Conservation (phyloP, 35 echinoderm and acorn worm genomes). For the Ophioderma brevispina region DNA sequence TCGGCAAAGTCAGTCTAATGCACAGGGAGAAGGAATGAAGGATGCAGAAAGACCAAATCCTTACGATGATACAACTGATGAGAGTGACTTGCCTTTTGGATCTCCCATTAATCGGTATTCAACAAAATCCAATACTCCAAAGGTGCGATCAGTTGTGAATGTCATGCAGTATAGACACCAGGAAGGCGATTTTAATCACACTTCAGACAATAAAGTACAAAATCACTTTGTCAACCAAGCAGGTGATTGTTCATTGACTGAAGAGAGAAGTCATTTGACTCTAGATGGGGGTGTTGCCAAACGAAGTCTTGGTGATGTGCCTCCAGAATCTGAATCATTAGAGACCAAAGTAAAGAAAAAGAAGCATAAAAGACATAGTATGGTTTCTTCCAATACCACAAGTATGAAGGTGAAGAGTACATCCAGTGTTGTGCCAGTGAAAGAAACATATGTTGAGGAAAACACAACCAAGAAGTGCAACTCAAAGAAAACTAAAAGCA, state of each 20-base stretch:
- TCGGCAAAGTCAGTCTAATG: background rate
- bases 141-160: background rate
- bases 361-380: background rate
- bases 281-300: background rate
- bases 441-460: background rate
- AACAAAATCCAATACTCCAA: background rate
- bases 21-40: background rate
- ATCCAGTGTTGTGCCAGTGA: background rate
- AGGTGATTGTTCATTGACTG: too few relatives aligned
- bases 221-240: background rate
- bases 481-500: background rate
- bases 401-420: background rate
- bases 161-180: background rate
- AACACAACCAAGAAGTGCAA: background rate
- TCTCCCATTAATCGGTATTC: background rate
- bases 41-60: background rate
- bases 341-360: background rate
- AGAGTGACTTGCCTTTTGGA: background rate
- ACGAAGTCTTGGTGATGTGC: background rate
- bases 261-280: background rate
- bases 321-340: background rate
- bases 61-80: background rate
- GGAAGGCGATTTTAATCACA: background rate
- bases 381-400: background rate
- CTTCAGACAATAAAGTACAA: background rate